These are phyloP conservation scores for Drosophila orosa DNA, from an alignment of 1,140 invertebrate genomes.

Conservation along the genomic window DNA sequence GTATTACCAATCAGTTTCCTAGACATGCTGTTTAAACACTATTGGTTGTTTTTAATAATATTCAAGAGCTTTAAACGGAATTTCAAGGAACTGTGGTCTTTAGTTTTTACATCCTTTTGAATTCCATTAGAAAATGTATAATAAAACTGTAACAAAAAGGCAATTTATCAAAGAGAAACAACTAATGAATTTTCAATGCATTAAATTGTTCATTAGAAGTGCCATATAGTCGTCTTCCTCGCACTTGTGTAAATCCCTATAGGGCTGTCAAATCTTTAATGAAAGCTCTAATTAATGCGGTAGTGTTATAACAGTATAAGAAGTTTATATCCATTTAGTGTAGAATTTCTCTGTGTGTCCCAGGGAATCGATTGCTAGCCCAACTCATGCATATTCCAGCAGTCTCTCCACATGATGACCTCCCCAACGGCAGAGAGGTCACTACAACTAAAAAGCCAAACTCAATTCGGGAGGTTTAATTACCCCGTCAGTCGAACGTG, in stretches of 20 bases:
- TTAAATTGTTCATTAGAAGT: too few species aligned
- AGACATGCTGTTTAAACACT: too few species aligned
- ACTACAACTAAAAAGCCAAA: slow-evolving; percentile 19
- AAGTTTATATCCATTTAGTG: background rate
- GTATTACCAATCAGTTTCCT: too few species aligned
- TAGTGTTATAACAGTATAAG: too few species aligned
- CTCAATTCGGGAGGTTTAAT: slow-evolving; percentile 56
- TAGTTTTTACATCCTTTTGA: background rate
- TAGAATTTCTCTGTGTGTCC: background rate
- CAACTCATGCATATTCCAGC: slow-evolving; percentile 26
- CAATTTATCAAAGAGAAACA: background rate
- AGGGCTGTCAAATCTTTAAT: too few species aligned
- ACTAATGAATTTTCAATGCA: too few species aligned
- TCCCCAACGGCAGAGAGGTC: slow-evolving; percentile 25
- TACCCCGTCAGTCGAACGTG: slow-evolving; percentile 61
- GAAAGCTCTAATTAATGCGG: too few species aligned
- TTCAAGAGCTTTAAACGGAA: background rate
- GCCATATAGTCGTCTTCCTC: too few species aligned
- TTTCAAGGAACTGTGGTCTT: background rate
- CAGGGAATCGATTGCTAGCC: background rate
- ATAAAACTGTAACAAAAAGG: accelerated
- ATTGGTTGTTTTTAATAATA: background rate
- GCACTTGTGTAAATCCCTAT: too few species aligned
- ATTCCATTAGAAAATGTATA: background rate
- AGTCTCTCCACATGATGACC: slow-evolving; percentile 15